These are phyloP conservation scores for Corythoichthys intestinalis DNA, from an alignment of 2,113 vertebrate species.

Conservation along the genomic window DNA sequence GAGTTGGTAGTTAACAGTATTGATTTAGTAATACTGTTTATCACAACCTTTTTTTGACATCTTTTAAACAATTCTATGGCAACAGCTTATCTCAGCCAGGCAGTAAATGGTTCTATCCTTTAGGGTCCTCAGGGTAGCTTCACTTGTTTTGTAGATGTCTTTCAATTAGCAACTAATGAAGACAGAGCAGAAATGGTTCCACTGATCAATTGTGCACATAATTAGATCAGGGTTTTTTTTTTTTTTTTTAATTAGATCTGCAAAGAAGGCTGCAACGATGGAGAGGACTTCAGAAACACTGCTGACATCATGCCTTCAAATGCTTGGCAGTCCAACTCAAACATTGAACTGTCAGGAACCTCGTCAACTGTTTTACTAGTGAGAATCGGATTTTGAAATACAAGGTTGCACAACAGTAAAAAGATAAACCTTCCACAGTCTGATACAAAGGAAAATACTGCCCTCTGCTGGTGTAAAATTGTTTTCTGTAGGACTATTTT, in stretches of 20 bases:
- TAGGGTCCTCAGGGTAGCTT: constrained; percentile 8
- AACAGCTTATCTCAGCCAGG: neutral
- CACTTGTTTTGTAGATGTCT: constrained; percentile 41
- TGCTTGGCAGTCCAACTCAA: neutral
- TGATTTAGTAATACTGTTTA: neutral
- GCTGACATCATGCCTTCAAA: neutral
- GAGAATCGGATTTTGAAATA: neutral
- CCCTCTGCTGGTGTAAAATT: constrained; percentile 50
- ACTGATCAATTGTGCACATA: constrained; percentile 59
- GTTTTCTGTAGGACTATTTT: neutral
- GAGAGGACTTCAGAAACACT: constrained; percentile 9
- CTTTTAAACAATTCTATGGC: neutral
- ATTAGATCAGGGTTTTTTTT: constrained; percentile 47
- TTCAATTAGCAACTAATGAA: constrained; percentile 63
- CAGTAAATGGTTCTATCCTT: constrained; percentile 9
- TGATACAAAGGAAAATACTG: constrained; percentile 41
- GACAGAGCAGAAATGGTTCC: constrained; percentile 45
- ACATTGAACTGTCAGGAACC: neutral
- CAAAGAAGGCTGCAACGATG: neutral
- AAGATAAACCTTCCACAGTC: constrained; percentile 5
- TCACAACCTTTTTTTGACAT: constrained; percentile 5
- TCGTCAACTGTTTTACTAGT: neutral
- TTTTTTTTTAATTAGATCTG: constrained; percentile 29
- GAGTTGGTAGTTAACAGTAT: neutral
- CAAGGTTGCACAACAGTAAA: neutral